Percentiles rank a stretch among this genome's conserved stretches.
Evolutionary conservation across 2,888 invertebrate species (phyloP).

Genomic region (Siphonodentalium dalli): DNA sequence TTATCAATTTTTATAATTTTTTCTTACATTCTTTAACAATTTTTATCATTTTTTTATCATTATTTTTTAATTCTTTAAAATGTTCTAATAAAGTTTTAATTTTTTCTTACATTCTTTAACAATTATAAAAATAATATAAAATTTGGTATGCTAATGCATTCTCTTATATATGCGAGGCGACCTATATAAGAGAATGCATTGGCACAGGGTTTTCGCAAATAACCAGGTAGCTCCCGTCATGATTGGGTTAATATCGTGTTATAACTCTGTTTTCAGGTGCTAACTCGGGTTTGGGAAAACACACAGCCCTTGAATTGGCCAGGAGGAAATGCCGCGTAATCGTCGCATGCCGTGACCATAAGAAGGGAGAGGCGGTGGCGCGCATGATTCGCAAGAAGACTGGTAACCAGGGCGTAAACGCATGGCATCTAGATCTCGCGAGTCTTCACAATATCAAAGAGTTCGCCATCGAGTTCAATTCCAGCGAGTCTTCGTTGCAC

Average conservation of each 20-base stretch:
- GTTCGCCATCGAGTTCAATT: slow-evolving; percentile 54
- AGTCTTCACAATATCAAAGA: slow-evolving; percentile 55
- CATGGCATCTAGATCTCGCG: slow-evolving; percentile 57
- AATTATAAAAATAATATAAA: slow-evolving; percentile 1
- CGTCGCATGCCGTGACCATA: slow-evolving; percentile 58
- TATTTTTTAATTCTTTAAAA: no score
- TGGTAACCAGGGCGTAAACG: slow-evolving; percentile 54
- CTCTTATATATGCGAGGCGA: neutral
- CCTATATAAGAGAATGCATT: neutral
- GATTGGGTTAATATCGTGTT: neutral
- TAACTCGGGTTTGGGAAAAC: slow-evolving; percentile 82
- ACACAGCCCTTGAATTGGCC: slow-evolving; percentile 78
- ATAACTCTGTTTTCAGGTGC: slow-evolving; percentile 75
- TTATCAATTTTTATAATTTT: no score
- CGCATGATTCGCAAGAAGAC: slow-evolving; percentile 55
- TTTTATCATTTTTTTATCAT: no score
- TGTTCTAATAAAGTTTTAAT: no score
- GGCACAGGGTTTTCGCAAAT: neutral
- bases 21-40: no score
- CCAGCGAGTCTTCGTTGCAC: slow-evolving; percentile 54
- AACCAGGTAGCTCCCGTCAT: neutral
- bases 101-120: slow-evolving; percentile 1
- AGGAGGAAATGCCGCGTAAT: slow-evolving; percentile 63
- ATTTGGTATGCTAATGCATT: neutral
- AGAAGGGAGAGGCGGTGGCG: slow-evolving; percentile 59